phyloP scores from a whole-genome alignment of 37 sponge, comb jelly and placozoan species.

The Geodia barretti region DNA sequence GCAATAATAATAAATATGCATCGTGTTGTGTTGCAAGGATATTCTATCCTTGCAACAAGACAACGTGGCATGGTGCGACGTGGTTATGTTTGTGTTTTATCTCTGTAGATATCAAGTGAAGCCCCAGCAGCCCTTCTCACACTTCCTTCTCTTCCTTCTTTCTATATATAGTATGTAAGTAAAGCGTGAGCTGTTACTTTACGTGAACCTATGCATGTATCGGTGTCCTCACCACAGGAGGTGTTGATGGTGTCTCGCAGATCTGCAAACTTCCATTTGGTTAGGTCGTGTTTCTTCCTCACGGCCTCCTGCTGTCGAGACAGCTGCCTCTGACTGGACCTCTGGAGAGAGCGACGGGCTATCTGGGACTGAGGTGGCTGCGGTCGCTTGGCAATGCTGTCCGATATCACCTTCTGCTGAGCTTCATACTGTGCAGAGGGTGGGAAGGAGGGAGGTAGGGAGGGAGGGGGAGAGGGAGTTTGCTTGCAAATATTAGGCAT shows the following conservation, averaged over 20 bases:
- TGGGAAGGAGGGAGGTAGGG: not conserved
- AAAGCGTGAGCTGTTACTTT: too few species aligned
- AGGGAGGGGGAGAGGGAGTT: not conserved
- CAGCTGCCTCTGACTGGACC: constrained; percentile 14
- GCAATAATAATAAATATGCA: too few species aligned
- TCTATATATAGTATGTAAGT: too few species aligned
- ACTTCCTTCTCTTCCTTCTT: too few species aligned
- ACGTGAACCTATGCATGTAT: too few species aligned
- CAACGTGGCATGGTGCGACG: not conserved
- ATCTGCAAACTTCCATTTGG: constrained; percentile 93
- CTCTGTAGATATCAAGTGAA: too few species aligned
- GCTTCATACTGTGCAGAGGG: constrained; percentile 31
- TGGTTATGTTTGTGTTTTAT: not conserved
- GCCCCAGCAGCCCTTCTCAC: too few species aligned
- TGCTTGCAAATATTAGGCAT: too few species aligned
- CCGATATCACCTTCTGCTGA: constrained; percentile 59
- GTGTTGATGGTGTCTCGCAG: constrained; percentile 97
- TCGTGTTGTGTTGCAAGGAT: too few species aligned
- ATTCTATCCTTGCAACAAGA: too few species aligned
- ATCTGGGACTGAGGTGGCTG: constrained; percentile 45
- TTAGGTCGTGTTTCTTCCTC: constrained; percentile 76
- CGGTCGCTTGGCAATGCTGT: constrained; percentile 13
- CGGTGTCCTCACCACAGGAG: constrained; percentile 81
- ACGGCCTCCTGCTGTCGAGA: constrained; percentile 51
- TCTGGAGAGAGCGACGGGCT: constrained; percentile 46